Evolutionary conservation across 2,888 invertebrate genomes (phyloP), one percentile per base, ranked within the genome.

Genomic region (Agonopterix alstromeriana): DNA sequence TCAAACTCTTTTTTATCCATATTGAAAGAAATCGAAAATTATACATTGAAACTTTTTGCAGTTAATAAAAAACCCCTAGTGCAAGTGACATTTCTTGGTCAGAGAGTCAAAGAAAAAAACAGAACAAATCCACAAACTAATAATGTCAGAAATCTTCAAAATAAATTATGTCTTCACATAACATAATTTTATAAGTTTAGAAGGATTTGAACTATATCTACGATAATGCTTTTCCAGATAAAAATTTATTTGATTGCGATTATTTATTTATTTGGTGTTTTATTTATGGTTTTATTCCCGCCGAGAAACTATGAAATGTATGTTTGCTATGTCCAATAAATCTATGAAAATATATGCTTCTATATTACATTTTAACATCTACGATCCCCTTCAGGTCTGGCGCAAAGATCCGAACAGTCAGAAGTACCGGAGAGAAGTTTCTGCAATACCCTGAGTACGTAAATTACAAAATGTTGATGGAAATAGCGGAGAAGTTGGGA

Each of bases 281-380:
- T 82, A 2, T 88, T 81, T 60, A 79, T 85, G 70, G 42, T 77
- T 48, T 59, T 80, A 50, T 88, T 79, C 69, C 82, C 87, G 40
- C 86, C 87, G 1, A 70, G 88, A 54, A 87, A 88, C 63, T 87
- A 67, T 61, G 67, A 73, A 35, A 74, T 73, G 87, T 85, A 57
- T 62, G 77, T 70, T 49, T 27, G 10, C 51, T 44, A 36, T 35
- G 8, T 27, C 35, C 11, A n/a, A 35, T 44, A 36, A 11, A 7
- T 11, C 45, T 41, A 42, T 10, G 46, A 27, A 27, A 27, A 27
- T 27, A 7, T 27, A 0, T 7, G 5, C 27, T 5, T 27, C 27
- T 27, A 27, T 5, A 27, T 40, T 49, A 3, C 35, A 7, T 27
- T 36, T 10, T 8, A 36, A 9, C 8, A 36, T 8, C 4, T 40